These are phyloP conservation scores for Canis aureus DNA, from an alignment of 2,113 vertebrate genomes.

Conservation along the genomic window DNA sequence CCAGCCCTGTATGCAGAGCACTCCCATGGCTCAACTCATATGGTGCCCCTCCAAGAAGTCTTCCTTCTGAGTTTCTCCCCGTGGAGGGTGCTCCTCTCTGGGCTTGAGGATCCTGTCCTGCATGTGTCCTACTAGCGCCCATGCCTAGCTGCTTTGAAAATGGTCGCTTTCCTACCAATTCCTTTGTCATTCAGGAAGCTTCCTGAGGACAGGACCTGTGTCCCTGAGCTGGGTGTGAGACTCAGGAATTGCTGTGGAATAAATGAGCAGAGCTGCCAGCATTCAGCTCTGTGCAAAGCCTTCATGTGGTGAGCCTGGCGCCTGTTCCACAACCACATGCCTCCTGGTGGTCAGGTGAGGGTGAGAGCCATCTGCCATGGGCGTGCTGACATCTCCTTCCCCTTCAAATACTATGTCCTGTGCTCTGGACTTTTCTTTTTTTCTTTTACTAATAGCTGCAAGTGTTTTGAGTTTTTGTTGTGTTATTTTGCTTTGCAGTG, in stretches of 20 bases:
- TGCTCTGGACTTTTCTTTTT: neutral
- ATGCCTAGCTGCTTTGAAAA: neutral
- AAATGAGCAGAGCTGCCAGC: neutral
- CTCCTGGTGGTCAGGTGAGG: neutral
- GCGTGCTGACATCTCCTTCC: neutral
- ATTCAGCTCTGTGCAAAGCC: neutral
- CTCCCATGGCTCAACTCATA: neutral
- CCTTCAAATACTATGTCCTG: neutral
- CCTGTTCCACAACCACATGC: neutral
- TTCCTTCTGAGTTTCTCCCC: neutral
- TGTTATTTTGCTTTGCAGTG: neutral
- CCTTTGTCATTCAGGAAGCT: neutral
- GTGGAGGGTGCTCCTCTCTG: neutral
- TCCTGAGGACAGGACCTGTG: neutral
- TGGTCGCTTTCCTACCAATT: neutral
- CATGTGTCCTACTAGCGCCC: neutral
- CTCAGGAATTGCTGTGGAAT: neutral
- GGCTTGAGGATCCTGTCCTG: neutral
- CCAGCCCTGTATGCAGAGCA: rapidly evolving
- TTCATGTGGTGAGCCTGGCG: neutral
- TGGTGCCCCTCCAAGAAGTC: too few relatives aligned
- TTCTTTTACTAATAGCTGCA: neutral
- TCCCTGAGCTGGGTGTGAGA: neutral
- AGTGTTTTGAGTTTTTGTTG: neutral
- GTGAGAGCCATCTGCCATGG: neutral